These are phyloP conservation scores for Syngnathus floridae DNA, from an alignment of 2,113 vertebrate genomes.

Conservation along the genomic window DNA sequence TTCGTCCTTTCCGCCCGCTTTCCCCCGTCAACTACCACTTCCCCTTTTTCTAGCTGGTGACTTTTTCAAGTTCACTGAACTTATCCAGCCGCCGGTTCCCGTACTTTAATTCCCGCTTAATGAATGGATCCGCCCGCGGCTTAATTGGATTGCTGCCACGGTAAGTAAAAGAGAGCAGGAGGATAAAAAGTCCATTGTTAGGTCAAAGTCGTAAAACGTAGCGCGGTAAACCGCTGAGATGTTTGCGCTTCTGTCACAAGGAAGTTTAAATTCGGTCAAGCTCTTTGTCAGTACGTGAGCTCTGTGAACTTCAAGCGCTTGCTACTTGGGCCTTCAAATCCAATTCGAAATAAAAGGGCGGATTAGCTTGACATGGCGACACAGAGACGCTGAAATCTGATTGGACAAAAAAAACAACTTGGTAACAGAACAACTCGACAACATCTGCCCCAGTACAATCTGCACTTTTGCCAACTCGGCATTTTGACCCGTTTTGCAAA, in stretches of 20 bases:
- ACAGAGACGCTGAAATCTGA: not conserved
- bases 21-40: conserved; percentile 40
- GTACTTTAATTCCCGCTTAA: conserved; percentile 20
- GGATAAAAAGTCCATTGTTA: not conserved
- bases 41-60: conserved; percentile 34
- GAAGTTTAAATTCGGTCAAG: conserved; percentile 2
- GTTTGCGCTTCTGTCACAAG: conserved; percentile 5
- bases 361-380: not conserved
- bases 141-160: conserved; percentile 7
- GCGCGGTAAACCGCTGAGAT: conserved; percentile 1
- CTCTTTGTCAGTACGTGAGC: not conserved
- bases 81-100: conserved; percentile 7
- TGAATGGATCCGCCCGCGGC: conserved; percentile 34
- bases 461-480: not conserved
- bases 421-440: too few species aligned
- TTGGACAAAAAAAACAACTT: not conserved
- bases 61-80: conserved; percentile 40
- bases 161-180: not conserved
- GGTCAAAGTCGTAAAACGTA: conserved; percentile 2
- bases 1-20: conserved; percentile 31
- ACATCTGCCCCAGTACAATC: not conserved
- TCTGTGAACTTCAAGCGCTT: not conserved
- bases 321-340: too few species aligned
- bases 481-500: not conserved
- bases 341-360: not conserved